Evolutionary conservation across 2,113 vertebrate species (phyloP).

Genomic region (Apus apus): DNA sequence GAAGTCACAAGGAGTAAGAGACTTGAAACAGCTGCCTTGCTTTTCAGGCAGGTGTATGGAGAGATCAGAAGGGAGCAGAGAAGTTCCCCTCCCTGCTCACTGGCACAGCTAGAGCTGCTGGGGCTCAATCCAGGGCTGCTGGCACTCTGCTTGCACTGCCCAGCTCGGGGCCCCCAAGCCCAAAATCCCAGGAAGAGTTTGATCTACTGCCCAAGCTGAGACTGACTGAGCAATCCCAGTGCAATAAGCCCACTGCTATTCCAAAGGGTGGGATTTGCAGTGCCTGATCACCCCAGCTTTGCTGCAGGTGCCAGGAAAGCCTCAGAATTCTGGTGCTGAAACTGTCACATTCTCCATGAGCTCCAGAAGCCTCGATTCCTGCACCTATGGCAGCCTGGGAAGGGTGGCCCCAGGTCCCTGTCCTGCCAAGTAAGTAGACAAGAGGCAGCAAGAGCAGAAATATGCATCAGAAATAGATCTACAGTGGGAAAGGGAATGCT

Average conservation of each 20-base stretch:
- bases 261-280: background rate
- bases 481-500: background rate
- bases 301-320: background rate
- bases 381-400: background rate
- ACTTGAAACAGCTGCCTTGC: background rate
- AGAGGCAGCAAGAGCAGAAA: background rate
- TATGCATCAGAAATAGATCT: background rate
- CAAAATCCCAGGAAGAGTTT: background rate
- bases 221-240: background rate
- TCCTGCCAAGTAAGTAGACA: background rate
- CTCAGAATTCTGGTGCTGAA: background rate
- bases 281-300: background rate
- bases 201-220: background rate
- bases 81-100: background rate
- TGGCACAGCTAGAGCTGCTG: background rate
- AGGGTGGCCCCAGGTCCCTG: background rate
- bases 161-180: background rate
- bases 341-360: background rate
- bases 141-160: rapidly evolving
- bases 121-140: background rate
- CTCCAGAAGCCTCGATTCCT: background rate
- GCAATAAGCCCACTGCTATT: background rate
- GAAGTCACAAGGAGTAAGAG: background rate
- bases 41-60: background rate
- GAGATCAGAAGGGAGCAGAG: background rate